Evolutionary conservation across 2,888 invertebrate species (phyloP).

Genomic region (Anoncus sp.): DNA sequence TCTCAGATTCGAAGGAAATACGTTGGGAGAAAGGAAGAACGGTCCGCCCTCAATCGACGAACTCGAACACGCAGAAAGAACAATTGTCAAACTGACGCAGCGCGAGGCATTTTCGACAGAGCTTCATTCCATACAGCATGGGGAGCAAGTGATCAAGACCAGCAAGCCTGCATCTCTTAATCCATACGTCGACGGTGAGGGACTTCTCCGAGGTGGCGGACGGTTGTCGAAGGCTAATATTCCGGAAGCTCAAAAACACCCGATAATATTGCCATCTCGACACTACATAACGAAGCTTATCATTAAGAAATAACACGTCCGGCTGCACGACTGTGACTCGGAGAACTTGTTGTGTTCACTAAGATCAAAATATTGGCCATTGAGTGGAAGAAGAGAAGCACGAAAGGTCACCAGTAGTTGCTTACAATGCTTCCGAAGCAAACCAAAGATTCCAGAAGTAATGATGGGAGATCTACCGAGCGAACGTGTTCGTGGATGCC

Average conservation of each 20-base stretch:
- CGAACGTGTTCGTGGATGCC: slow-evolving; percentile 65
- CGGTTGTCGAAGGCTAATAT: slow-evolving; percentile 39
- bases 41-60: slow-evolving; percentile 15
- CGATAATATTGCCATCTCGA: slow-evolving; percentile 28
- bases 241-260: slow-evolving; percentile 30
- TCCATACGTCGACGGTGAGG: slow-evolving; percentile 38
- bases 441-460: slow-evolving; percentile 63
- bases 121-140: not conserved
- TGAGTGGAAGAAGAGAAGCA: slow-evolving; percentile 67
- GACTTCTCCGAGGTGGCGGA: slow-evolving; percentile 52
- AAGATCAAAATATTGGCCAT: slow-evolving; percentile 72
- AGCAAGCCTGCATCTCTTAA: slow-evolving; percentile 39
- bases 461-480: slow-evolving; percentile 77
- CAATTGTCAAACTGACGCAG: slow-evolving; percentile 45
- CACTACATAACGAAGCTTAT: slow-evolving; percentile 48
- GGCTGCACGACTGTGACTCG: slow-evolving; percentile 61
- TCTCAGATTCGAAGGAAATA: slow-evolving; percentile 29
- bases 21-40: not conserved
- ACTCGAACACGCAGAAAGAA: slow-evolving; percentile 29
- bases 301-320: slow-evolving; percentile 60
- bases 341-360: slow-evolving; percentile 60
- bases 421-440: slow-evolving; percentile 69
- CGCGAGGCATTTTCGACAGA: slow-evolving; percentile 32
- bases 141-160: not conserved
- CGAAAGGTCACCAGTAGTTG: slow-evolving; percentile 68